Evolutionary conservation across 2,888 invertebrate species (phyloP), one percentile per base, ranked within the genome.

Genomic region (Ceriagrion tenellum): DNA sequence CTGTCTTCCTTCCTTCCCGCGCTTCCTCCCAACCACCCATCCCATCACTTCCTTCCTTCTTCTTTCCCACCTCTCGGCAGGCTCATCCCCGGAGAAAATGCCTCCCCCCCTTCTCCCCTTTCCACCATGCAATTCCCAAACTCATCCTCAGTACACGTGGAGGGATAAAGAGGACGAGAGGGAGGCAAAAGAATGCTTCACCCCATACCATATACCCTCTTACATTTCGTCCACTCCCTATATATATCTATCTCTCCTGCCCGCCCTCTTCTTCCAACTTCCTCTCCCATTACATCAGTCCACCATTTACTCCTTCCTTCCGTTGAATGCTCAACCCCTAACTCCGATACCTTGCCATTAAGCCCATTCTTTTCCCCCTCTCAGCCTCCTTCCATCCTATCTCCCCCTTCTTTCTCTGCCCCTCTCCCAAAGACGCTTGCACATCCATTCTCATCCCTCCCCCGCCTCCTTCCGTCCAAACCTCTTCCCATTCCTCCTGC

Each of bases 221-320:
- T 59, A 16, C 13, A 35, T 81, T 81, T 81, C 81, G 35, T 81
- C 81, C 81, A 81, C 35, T 18, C 81, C 81, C 35, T 81, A 6
- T 20, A 6, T 20, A 10, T 59, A 6, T 59, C 59, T 59, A 2
- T 59, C 59, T 59, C 59, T 59, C 12, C 20, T 16, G 4, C 59
- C 13, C 59, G 6, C 59, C 10, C 59, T 59, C 20, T 16, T 59
- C 20, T 20, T 81, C 35, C 30, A 16, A 81, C 81, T 35, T 81
- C 81, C 81, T 81, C 81, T 35, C 10, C 30, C 81, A 81, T 81
- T 81, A 81, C 81, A 81, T 81, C 81, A 81, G 30, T 81, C 81
- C 81, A 35, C 81, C 81, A 81, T 81, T 81, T 35, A 35, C 30
- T 81, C 81, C 35, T 81, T 81, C 30, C 81, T 81, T 81, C 81